Evolutionary conservation across 2,113 vertebrate genomes (phyloP).

Genomic region (Orycteropus afer): DNA sequence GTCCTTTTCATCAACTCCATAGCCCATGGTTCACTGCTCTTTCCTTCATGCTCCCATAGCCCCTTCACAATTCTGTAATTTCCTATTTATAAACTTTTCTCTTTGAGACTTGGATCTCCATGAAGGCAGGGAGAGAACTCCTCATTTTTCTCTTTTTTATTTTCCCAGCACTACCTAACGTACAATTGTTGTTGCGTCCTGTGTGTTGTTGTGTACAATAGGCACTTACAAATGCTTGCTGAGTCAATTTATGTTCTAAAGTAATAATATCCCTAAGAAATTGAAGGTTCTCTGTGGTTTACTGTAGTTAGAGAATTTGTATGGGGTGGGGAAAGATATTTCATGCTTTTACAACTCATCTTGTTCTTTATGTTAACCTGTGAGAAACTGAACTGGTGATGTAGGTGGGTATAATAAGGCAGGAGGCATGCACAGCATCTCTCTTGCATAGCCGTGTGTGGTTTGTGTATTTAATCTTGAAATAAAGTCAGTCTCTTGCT

Average conservation of each 20-base stretch:
- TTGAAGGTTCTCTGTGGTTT: neutral
- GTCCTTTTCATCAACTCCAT: neutral
- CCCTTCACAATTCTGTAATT: neutral
- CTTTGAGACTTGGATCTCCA: neutral
- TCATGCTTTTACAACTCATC: constrained; percentile 1
- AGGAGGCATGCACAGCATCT: neutral
- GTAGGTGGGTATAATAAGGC: neutral
- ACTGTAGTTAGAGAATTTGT: neutral
- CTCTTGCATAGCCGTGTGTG: neutral
- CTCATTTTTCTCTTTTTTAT: constrained; percentile 10
- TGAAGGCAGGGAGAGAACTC: neutral
- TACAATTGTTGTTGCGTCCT: neutral
- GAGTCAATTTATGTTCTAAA: neutral
- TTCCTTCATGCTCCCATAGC: neutral
- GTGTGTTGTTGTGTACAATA: neutral
- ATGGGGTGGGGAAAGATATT: neutral
- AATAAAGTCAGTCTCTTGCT: constrained; percentile 45
- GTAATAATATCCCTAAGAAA: neutral
- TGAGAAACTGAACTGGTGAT: neutral
- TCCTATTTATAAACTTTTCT: constrained; percentile 11
- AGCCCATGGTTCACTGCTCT: neutral
- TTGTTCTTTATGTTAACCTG: constrained; percentile 16
- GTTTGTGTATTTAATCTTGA: constrained; percentile 22
- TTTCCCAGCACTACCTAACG: neutral
- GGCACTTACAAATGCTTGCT: constrained; percentile 8